A percentile compares a stretch with the other conserved stretches of the same genome.
These are phyloP conservation scores for Meghimatium bilineatum DNA, from an alignment of 2,888 invertebrate species.

Conservation along the genomic window DNA sequence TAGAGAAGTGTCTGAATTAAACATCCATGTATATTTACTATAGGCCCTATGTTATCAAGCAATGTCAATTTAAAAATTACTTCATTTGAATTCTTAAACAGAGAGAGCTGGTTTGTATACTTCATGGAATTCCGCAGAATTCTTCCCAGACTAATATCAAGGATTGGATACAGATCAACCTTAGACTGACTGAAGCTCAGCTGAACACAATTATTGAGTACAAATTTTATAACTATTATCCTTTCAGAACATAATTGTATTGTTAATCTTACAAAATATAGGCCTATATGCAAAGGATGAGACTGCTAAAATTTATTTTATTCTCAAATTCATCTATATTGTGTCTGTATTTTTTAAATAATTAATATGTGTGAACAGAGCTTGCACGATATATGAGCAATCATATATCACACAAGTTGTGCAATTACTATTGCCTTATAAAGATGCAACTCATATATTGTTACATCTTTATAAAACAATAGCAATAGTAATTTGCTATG, in stretches of 20 bases:
- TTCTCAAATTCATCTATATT: neutral
- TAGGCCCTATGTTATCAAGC: neutral
- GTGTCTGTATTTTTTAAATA: neutral
- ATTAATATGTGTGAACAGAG: too few relatives aligned
- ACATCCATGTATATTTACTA: neutral
- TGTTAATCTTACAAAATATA: neutral
- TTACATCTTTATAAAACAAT: too few relatives aligned
- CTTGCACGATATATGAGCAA: too few relatives aligned
- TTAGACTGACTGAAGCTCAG: neutral
- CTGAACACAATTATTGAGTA: conserved; percentile 21
- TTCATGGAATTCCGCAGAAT: conserved; percentile 6
- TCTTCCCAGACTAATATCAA: neutral
- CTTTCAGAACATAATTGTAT: neutral
- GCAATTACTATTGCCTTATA: too few relatives aligned
- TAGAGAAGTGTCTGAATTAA: too few relatives aligned
- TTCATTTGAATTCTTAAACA: conserved; percentile 3
- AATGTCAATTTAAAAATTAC: neutral
- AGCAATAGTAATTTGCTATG: too few relatives aligned
- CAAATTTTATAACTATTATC: neutral
- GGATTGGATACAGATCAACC: neutral
- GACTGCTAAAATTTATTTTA: neutral
- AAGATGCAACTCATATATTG: too few relatives aligned
- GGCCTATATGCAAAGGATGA: neutral
- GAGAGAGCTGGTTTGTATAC: conserved; percentile 27
- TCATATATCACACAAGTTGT: too few relatives aligned